Evolutionary conservation across 1,140 invertebrate species (phyloP), one percentile per base, ranked within the genome.

Genomic region (Drosophila ercepeae): DNA sequence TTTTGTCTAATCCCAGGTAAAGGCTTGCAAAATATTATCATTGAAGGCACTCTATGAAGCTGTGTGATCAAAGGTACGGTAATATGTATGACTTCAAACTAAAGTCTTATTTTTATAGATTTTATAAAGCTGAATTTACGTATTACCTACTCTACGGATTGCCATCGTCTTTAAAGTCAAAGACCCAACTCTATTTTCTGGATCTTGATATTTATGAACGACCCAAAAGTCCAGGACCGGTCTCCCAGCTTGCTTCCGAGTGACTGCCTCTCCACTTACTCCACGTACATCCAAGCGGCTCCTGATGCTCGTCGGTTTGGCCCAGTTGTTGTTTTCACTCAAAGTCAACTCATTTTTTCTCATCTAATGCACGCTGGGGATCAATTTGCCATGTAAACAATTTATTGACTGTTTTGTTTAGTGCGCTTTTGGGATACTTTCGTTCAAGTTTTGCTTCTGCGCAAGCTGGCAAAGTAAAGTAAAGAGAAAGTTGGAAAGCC

Each of bases 321-420:
- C 39, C 8, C 16, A 51, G 34, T 59, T 60, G 41, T 49, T 78
- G 21, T 70, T 81, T 73, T 67, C 49, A 82, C 69, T 82, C 73
- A 86, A 89, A 86, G 70, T 81, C 74, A 89, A 89, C 77, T 88
- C 86, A 89, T 89, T 89, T 89, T 82, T 89, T 67, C 81, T 89
- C 86, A 86, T 88, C 79, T 89, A 89, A 89, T 89, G 79, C 77
- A 74, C 86, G 77, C 86, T 77, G 50, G 86, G 86, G 86, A 89
- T 82, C 86, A 89, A 89, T 89, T 89, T 88, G 88, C 79, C 68
- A 82, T 89, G 77, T 89, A 83, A 83, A 89, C 84, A 89, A 89
- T 89, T 89, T 88, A 88, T 88, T 88, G 83, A 89, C 77, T 88
- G 71, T 83, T 83, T 83, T 73, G 75, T 83, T 88, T 83, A 89